phyloP scores from a whole-genome alignment of 2,888 invertebrate genomes.

The Lydus trimaculatus region DNA sequence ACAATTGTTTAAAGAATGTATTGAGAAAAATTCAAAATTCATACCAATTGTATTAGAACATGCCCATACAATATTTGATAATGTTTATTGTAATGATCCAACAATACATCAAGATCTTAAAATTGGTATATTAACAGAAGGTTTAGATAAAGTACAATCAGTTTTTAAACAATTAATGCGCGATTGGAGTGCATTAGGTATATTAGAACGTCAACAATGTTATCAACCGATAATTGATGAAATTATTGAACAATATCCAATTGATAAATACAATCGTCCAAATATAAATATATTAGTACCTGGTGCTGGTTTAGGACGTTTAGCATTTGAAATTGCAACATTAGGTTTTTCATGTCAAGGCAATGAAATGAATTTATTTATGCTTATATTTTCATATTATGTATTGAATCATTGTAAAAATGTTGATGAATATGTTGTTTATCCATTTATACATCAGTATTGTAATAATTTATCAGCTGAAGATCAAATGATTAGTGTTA shows the following conservation, averaged over 20 bases:
- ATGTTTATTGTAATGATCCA: constrained; percentile 62
- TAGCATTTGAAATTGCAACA: constrained; percentile 93
- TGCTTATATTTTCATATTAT: constrained; percentile 97
- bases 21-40: constrained; percentile 75
- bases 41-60: constrained; percentile 78
- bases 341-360: constrained; percentile 93
- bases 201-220: constrained; percentile 82
- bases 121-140: constrained; percentile 55
- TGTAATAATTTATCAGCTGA: constrained; percentile 85
- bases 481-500: constrained; percentile 79
- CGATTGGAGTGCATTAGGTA: constrained; percentile 93
- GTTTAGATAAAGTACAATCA: constrained; percentile 86
- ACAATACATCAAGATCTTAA: constrained; percentile 45
- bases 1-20: constrained; percentile 75
- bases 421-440: constrained; percentile 80
- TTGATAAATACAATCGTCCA: constrained; percentile 64
- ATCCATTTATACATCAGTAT: constrained; percentile 96
- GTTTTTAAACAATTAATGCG: constrained; percentile 96
- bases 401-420: constrained; percentile 84
- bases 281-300: constrained; percentile 86
- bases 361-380: constrained; percentile 97
- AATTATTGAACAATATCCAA: constrained; percentile 76
- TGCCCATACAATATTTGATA: constrained; percentile 86
- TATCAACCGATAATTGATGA: constrained; percentile 91
- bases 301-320: constrained; percentile 93